These are phyloP conservation scores for Pachliopta kotzebuea DNA, from an alignment of 2,888 invertebrate species.

Conservation along the genomic window DNA sequence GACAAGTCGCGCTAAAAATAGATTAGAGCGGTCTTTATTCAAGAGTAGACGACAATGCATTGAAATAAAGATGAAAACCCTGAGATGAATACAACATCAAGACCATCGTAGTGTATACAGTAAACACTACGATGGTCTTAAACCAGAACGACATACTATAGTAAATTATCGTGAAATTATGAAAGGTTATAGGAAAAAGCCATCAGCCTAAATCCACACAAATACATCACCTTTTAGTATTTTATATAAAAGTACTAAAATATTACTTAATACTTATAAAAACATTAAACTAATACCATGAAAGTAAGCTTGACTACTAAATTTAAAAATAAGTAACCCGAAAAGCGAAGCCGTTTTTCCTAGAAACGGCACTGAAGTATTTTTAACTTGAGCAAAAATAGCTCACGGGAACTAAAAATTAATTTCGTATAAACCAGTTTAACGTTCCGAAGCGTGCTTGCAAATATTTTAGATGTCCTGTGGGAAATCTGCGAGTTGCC, in stretches of 20 bases:
- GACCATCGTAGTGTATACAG: no score
- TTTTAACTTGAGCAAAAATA: slow-evolving; percentile 1
- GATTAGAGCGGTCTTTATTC: no score
- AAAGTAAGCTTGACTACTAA: not conserved
- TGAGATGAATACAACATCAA: no score
- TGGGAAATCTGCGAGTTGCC: slow-evolving; percentile 30
- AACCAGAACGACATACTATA: no score
- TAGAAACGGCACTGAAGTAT: not conserved
- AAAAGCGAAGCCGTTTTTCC: not conserved
- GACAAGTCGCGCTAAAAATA: no score
- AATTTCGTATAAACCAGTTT: slow-evolving; percentile 23
- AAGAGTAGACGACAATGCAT: no score
- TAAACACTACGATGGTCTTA: no score
- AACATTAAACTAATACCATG: not conserved
- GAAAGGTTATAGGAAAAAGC: no score
- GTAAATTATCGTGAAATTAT: no score
- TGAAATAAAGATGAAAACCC: no score
- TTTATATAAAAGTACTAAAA: not conserved
- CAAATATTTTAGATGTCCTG: slow-evolving; percentile 29
- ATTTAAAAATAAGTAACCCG: not conserved
- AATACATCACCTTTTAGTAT: not conserved
- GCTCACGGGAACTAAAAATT: slow-evolving; percentile 20
- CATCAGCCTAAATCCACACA: no score
- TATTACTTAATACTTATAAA: not conserved
- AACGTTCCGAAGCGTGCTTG: slow-evolving; percentile 25